phyloP scores from a whole-genome alignment of 2,797 vertebrate species.

The Hydrocynus forskahlii region DNA sequence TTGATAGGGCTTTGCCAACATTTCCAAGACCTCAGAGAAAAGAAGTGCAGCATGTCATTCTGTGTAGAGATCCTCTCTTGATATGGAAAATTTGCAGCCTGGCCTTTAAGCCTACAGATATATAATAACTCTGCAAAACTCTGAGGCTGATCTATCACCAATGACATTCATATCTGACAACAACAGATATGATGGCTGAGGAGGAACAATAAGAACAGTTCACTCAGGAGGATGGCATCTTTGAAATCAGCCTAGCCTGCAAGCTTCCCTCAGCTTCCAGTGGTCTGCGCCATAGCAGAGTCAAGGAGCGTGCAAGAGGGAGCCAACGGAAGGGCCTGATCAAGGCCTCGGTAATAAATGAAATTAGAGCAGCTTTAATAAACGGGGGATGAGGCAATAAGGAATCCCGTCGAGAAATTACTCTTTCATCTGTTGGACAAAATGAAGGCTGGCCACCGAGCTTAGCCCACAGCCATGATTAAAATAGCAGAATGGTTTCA shows the following conservation, averaged over 20 bases:
- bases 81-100: neutral
- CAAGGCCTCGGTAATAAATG: conserved; percentile 64
- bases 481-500: conserved; percentile 47
- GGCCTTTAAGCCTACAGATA: no score
- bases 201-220: neutral
- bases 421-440: conserved; percentile 60
- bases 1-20: neutral
- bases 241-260: neutral
- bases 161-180: conserved; percentile 9
- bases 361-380: conserved; percentile 77
- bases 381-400: conserved; percentile 69
- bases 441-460: conserved; percentile 49
- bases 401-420: conserved; percentile 70
- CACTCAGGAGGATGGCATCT: neutral
- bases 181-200: conserved; percentile 15
- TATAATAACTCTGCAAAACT: neutral
- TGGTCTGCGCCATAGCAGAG: neutral
- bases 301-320: neutral
- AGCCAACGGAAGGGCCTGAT: conserved; percentile 23
- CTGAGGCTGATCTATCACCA: neutral
- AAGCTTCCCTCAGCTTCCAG: neutral
- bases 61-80: neutral
- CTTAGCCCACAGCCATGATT: conserved; percentile 51
- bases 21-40: neutral
- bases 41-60: neutral